phyloP scores from a whole-genome alignment of 2,797 vertebrate species.

The Pterois miles region DNA sequence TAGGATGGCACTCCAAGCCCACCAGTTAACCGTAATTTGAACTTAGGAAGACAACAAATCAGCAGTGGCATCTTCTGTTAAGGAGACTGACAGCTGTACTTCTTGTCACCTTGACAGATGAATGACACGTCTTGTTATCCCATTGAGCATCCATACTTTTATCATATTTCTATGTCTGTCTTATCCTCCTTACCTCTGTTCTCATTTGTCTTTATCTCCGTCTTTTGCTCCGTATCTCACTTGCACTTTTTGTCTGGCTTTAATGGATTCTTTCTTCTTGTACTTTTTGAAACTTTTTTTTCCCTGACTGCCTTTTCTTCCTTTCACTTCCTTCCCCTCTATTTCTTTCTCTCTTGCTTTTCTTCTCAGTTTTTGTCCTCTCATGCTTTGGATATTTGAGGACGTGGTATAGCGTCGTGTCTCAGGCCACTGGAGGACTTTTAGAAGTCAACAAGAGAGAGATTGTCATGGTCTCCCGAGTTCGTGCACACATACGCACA shows the following conservation, averaged over 20 bases:
- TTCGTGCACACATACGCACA: conserved; percentile 2
- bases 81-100: conserved; percentile 53
- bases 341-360: conserved; percentile 6
- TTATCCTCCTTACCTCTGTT: conserved; percentile 38
- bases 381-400: conserved; percentile 47
- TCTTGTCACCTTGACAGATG: conserved; percentile 74
- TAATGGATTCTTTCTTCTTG: conserved; percentile 46
- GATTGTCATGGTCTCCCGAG: conserved; percentile 31
- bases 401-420: conserved; percentile 38
- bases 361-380: conserved; percentile 34
- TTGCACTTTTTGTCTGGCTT: conserved; percentile 33
- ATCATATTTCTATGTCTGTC: conserved; percentile 46
- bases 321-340: background rate
- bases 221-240: conserved; percentile 24
- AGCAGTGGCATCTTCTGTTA: conserved; percentile 30
- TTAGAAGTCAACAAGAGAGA: conserved; percentile 71
- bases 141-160: conserved; percentile 52
- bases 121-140: conserved; percentile 59
- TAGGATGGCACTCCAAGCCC: conserved; percentile 13
- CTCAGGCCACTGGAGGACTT: conserved; percentile 70
- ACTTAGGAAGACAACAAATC: conserved; percentile 57
- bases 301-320: conserved; percentile 15
- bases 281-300: conserved; percentile 27
- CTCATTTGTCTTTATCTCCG: conserved; percentile 54
- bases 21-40: conserved; percentile 57